phyloP scores from a whole-genome alignment of 2,797 vertebrate genomes.

The Peromyscus eremicus region DNA sequence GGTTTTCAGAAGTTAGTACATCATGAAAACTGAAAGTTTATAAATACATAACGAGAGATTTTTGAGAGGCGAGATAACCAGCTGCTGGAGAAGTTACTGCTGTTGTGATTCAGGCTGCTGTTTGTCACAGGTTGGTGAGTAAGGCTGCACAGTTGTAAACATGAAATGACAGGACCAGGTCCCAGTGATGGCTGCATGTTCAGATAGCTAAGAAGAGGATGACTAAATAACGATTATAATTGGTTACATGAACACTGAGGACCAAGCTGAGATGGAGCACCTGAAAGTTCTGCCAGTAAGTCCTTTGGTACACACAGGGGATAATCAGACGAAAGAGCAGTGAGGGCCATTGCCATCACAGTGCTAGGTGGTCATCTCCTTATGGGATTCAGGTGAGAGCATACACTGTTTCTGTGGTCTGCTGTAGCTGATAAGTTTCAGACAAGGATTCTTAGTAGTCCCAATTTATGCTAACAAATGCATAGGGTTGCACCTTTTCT shows the following conservation, averaged over 20 bases:
- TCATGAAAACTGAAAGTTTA: not conserved
- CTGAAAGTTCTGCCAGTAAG: rapidly evolving
- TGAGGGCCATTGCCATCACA: not conserved
- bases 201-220: not conserved
- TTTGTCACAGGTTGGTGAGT: not conserved
- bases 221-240: not conserved
- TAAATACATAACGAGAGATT: not conserved
- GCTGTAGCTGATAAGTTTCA: not conserved
- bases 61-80: not conserved
- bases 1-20: not conserved
- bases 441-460: not conserved
- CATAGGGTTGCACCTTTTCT: not conserved
- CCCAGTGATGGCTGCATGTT: not conserved
- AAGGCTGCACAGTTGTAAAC: not conserved
- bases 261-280: too few relatives aligned
- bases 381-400: not conserved
- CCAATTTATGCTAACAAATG: not conserved
- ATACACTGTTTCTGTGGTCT: not conserved
- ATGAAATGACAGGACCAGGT: not conserved
- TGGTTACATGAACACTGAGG: not conserved
- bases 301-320: not conserved
- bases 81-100: too few relatives aligned
- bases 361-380: not conserved
- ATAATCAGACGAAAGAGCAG: not conserved
- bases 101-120: not conserved